Evolutionary conservation across 2,797 vertebrate genomes (phyloP).

Genomic region (Cossypha niveicapilla): DNA sequence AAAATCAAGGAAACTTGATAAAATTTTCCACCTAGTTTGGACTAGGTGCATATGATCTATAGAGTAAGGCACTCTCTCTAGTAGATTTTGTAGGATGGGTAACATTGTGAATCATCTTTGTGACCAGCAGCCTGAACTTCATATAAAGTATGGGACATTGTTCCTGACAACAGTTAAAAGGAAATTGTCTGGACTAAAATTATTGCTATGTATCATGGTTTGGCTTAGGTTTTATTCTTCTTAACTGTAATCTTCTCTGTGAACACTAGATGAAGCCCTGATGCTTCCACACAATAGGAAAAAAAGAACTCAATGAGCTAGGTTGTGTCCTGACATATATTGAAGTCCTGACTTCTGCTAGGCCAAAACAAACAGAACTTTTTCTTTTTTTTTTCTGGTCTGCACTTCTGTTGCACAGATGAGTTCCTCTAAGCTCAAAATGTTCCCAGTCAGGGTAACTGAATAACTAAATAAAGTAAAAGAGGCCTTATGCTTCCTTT

Average conservation of each 20-base stretch:
- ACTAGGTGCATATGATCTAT: background rate
- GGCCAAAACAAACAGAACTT: background rate
- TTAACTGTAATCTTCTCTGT: constrained; percentile 5
- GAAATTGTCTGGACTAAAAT: background rate
- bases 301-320: background rate
- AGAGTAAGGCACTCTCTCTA: background rate
- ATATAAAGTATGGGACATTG: background rate
- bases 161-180: background rate
- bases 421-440: background rate
- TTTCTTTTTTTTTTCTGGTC: background rate
- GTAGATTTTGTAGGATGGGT: background rate
- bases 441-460: background rate
- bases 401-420: background rate
- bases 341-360: background rate
- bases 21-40: background rate
- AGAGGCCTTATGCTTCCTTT: background rate
- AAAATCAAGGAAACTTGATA: background rate
- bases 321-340: background rate
- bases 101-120: background rate
- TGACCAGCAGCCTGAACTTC: background rate
- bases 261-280: constrained; percentile 44
- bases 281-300: background rate
- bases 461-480: background rate
- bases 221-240: background rate
- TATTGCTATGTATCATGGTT: background rate